Evolutionary conservation across 2,888 invertebrate species (phyloP).

Genomic region (Pecten maximus): DNA sequence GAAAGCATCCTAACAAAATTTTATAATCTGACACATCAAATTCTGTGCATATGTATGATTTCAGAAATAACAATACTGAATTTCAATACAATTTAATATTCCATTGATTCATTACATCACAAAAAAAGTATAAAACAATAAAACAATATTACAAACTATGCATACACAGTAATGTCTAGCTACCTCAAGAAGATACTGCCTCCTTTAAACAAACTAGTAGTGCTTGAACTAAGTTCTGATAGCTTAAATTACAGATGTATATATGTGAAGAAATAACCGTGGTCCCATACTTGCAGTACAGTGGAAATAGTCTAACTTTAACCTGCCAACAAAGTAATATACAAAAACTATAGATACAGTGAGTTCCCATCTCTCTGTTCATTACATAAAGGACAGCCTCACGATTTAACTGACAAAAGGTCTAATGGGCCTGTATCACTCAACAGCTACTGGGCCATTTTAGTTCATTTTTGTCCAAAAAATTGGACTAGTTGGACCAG

Average conservation of each 20-base stretch:
- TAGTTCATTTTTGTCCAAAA: too few species aligned
- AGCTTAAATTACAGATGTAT: neutral
- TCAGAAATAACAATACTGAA: neutral
- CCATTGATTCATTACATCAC: neutral
- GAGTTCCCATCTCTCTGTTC: too few species aligned
- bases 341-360: too few species aligned
- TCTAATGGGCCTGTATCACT: neutral
- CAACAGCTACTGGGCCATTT: too few species aligned
- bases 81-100: neutral
- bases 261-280: neutral
- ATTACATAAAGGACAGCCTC: too few species aligned
- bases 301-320: neutral
- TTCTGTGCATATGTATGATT: too few species aligned
- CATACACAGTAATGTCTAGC: neutral
- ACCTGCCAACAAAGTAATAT: neutral
- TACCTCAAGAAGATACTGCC: neutral
- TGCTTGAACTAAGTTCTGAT: neutral
- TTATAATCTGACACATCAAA: too few species aligned
- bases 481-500: too few species aligned
- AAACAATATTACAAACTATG: neutral
- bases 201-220: neutral
- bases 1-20: too few species aligned
- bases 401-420: neutral
- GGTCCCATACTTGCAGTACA: constrained; percentile 21
- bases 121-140: neutral